phyloP scores from a whole-genome alignment of 1,140 invertebrate species.

The Leptinotarsa lineolata region DNA sequence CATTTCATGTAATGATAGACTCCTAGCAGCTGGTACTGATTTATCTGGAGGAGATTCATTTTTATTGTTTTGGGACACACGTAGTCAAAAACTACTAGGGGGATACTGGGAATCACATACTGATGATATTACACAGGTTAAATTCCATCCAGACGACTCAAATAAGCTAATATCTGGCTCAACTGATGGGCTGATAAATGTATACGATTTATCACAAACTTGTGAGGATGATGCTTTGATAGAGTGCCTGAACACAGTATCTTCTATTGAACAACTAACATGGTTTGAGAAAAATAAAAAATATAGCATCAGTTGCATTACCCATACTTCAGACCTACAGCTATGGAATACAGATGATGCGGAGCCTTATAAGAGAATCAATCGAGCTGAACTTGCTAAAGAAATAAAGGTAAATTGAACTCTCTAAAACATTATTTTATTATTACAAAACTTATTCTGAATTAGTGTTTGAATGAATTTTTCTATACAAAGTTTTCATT shows the following conservation, averaged over 20 bases:
- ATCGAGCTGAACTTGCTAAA: conserved; percentile 45
- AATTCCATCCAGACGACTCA: conserved; percentile 75
- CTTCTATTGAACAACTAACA: conserved; percentile 70
- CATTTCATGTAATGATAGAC: conserved; percentile 70
- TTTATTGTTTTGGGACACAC: conserved; percentile 82
- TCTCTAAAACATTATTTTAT: no score
- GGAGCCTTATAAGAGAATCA: conserved; percentile 53
- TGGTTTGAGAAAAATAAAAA: conserved; percentile 60
- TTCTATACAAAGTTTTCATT: no score
- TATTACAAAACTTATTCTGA: no score
- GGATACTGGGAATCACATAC: conserved; percentile 86
- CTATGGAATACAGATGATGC: conserved; percentile 62
- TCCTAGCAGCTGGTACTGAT: conserved; percentile 79
- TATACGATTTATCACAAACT: conserved; percentile 76
- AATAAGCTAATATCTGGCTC: conserved; percentile 76
- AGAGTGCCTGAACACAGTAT: conserved; percentile 82
- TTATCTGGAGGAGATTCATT: conserved; percentile 71
- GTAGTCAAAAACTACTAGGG: conserved; percentile 71
- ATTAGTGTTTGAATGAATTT: no score
- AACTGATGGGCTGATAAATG: conserved; percentile 84
- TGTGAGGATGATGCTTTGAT: conserved; percentile 81
- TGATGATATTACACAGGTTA: conserved; percentile 74
- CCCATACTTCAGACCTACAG: conserved; percentile 73
- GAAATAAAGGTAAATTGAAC: conserved; percentile 36
- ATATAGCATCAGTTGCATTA: conserved; percentile 66